Evolutionary conservation across 1,140 invertebrate genomes (phyloP).

Genomic region (Dendroctonus ponderosae): DNA sequence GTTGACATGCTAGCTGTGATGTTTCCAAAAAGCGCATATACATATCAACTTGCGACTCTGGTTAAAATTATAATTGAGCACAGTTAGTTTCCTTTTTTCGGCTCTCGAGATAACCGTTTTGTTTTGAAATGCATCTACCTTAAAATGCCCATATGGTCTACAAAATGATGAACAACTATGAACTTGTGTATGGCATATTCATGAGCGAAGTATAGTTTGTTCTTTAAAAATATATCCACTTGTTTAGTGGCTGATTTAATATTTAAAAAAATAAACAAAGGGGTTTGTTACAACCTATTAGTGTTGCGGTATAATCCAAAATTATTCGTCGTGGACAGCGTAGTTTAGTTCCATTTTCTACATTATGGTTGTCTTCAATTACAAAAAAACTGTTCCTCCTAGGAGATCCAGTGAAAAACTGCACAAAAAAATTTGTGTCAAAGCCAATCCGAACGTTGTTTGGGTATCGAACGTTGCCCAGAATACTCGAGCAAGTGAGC

Average conservation of each 20-base stretch:
- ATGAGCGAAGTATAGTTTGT: too few species aligned
- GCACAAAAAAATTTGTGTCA: constrained; percentile 8
- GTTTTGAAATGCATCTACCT: too few species aligned
- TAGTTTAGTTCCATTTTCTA: neutral
- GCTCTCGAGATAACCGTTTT: too few species aligned
- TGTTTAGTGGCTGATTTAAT: neutral
- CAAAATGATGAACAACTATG: too few species aligned
- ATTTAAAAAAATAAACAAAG: neutral
- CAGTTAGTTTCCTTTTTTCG: too few species aligned
- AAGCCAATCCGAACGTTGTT: constrained; percentile 63
- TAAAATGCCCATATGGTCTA: too few species aligned
- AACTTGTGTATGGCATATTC: too few species aligned
- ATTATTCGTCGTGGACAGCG: neutral
- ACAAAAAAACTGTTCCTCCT: neutral
- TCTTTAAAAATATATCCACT: too few species aligned
- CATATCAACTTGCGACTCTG: too few species aligned
- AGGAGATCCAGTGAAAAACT: constrained; percentile 21
- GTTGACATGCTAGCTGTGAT: too few species aligned
- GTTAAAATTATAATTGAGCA: too few species aligned
- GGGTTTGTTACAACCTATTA: neutral
- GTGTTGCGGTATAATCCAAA: neutral
- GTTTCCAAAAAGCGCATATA: too few species aligned
- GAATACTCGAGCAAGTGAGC: constrained; percentile 83
- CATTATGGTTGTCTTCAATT: neutral
- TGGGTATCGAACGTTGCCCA: constrained; percentile 92